Conservation (phyloP, 2,113 vertebrate species). For the Clupea harengus region DNA sequence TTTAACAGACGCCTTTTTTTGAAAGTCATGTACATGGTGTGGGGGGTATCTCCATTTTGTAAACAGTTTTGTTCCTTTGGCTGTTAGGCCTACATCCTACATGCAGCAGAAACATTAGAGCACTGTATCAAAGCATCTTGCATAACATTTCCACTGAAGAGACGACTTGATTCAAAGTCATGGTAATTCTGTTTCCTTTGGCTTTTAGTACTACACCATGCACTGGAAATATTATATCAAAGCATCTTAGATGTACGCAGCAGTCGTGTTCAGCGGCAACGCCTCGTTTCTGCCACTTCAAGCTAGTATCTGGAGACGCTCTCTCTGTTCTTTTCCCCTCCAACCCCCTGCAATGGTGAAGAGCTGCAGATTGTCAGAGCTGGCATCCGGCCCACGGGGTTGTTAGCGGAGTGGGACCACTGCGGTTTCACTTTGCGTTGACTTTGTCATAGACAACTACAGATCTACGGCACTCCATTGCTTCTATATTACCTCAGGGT, state of each 20-base stretch:
- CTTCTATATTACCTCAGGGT: slow-evolving; percentile 59
- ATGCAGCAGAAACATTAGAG: neutral
- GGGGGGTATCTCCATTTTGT: neutral
- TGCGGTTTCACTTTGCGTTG: slow-evolving; percentile 15
- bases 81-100: no score
- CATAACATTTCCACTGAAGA: neutral
- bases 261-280: neutral
- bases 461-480: slow-evolving; percentile 49
- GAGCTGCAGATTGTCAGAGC: neutral
- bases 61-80: no score
- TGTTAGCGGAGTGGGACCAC: slow-evolving; percentile 16
- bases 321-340: neutral
- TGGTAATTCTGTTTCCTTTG: neutral
- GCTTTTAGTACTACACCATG: neutral
- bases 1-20: neutral
- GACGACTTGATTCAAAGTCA: neutral
- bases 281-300: neutral
- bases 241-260: neutral
- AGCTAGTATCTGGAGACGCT: neutral
- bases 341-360: neutral
- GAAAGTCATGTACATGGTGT: neutral
- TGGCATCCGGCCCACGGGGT: neutral
- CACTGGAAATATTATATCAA: neutral
- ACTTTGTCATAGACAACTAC: slow-evolving; percentile 28
- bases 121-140: neutral